These are phyloP conservation scores for Paracyclopina nana DNA, from an alignment of 1,140 invertebrate genomes.

Conservation along the genomic window DNA sequence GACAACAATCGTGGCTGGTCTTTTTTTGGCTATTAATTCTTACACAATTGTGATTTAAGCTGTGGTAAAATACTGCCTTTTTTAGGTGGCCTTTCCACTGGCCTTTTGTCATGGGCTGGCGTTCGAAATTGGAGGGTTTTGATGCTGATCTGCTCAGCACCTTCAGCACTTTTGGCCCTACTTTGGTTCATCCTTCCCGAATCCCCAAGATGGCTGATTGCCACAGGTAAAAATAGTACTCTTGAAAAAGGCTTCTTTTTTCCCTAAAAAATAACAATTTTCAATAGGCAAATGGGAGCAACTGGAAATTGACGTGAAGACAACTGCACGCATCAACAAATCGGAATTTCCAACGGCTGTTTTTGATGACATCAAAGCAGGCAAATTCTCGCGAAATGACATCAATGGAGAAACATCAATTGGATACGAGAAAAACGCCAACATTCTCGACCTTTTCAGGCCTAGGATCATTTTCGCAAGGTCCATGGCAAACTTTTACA, in stretches of 20 bases:
- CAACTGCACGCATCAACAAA: neutral
- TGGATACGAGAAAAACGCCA: neutral
- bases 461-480: neutral
- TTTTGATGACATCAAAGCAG: neutral
- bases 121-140: neutral
- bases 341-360: neutral
- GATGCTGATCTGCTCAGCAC: neutral
- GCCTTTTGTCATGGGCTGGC: neutral
- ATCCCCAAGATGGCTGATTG: neutral
- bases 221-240: neutral
- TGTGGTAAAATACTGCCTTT: neutral
- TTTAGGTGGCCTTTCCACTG: neutral
- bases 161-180: neutral
- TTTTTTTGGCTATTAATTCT: neutral
- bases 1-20: too few relatives aligned
- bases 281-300: neutral
- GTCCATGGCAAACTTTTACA: neutral
- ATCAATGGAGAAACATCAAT: neutral
- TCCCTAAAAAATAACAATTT: neutral
- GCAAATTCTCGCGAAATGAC: neutral
- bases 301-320: neutral
- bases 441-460: neutral
- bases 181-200: neutral
- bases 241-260: neutral
- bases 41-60: neutral